Conservation (phyloP, 2,888 invertebrate species). For the Himalopsyche japonica region DNA sequence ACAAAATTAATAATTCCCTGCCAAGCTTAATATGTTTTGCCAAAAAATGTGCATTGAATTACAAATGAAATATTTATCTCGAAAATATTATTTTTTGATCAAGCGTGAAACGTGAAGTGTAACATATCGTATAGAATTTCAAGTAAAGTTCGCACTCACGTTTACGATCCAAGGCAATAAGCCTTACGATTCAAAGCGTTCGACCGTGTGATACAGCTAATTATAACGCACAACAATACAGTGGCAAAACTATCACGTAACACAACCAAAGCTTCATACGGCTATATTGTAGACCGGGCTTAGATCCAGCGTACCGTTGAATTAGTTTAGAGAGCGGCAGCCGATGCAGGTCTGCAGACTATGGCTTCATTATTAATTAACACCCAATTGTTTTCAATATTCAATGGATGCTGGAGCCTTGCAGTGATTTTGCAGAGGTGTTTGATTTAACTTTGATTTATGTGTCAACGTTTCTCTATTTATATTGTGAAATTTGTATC, state of each 20-base stretch:
- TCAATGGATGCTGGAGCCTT: constrained; percentile 20
- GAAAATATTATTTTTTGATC: too few species aligned
- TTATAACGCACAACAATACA: constrained; percentile 33
- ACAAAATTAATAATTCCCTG: too few species aligned
- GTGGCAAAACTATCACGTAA: constrained; percentile 30
- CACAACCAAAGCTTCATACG: not conserved
- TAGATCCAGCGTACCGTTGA: not conserved
- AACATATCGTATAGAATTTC: not conserved
- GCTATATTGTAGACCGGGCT: not conserved
- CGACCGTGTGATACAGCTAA: constrained; percentile 32
- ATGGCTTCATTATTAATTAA: constrained; percentile 40
- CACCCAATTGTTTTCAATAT: constrained; percentile 39
- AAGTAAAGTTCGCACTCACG: not conserved
- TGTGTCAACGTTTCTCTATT: constrained; percentile 12
- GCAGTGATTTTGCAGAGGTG: constrained; percentile 8
- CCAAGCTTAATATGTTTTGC: too few species aligned
- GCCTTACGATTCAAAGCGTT: constrained; percentile 4
- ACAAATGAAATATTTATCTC: too few species aligned
- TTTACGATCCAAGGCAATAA: constrained; percentile 1
- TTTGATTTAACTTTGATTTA: constrained; percentile 32
- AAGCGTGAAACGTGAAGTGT: too few species aligned
- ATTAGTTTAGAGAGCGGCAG: constrained; percentile 4
- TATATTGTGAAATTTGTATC: not conserved
- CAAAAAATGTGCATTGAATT: too few species aligned
- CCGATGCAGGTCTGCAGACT: not conserved